A percentile compares a stretch with the other conserved stretches of the same genome.
Evolutionary conservation across 2,888 invertebrate genomes (phyloP).

Genomic region (Gymnosoma rotundatum): DNA sequence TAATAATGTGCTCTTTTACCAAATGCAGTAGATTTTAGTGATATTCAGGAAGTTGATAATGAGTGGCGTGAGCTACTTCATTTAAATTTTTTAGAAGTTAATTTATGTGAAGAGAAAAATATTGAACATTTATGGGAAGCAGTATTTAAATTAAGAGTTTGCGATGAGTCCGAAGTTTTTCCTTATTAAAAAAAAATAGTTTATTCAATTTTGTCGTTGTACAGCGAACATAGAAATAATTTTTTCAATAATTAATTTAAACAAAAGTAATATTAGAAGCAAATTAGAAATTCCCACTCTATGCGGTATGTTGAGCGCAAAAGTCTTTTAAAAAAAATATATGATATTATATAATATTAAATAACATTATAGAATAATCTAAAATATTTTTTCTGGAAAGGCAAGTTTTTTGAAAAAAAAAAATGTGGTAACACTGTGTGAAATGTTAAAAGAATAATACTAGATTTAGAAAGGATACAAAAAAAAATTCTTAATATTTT

Average conservation of each 20-base stretch:
- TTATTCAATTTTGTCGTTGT: constrained; percentile 38
- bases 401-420: not conserved
- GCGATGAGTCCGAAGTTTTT: constrained; percentile 36
- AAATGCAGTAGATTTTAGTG: constrained; percentile 45
- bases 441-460: too few species aligned
- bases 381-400: too few species aligned
- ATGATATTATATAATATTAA: not conserved
- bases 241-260: constrained; percentile 63
- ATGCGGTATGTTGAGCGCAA: constrained; percentile 53
- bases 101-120: constrained; percentile 30
- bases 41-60: too few species aligned
- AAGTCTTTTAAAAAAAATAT: constrained; percentile 52
- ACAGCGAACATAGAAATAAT: constrained; percentile 41
- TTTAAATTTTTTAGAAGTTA: too few species aligned
- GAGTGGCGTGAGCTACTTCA: too few species aligned
- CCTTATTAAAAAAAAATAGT: constrained; percentile 43
- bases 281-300: constrained; percentile 53
- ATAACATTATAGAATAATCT: too few species aligned
- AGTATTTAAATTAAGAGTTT: constrained; percentile 31
- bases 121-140: constrained; percentile 37
- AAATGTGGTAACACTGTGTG: too few species aligned
- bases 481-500: too few species aligned
- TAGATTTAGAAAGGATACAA: too few species aligned
- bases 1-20: constrained; percentile 26
- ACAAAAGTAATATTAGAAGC: constrained; percentile 62